Evolutionary conservation across 1,140 invertebrate genomes (phyloP), one percentile per base, ranked within the genome.

Genomic region (Pollicipes pollicipes): DNA sequence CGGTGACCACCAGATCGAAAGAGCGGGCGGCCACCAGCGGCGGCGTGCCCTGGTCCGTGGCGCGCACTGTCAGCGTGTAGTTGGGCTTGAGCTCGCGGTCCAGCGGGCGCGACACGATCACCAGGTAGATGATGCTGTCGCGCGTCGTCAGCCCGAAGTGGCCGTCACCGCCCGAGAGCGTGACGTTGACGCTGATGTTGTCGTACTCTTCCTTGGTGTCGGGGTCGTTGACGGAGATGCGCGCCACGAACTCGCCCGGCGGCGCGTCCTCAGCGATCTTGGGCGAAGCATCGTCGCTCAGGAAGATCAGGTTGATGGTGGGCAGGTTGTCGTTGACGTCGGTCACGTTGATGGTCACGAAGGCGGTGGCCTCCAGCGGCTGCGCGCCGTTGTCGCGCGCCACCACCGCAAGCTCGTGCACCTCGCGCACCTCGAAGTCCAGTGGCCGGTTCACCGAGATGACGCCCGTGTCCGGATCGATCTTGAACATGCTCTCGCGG

Each of bases 241-340:
- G 83, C 0, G 94, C 94, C 0, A 98, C 90, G 76, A 93, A 93
- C 77, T 95, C 93, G 1, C 94, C 94, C 0, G 89, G 86, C 76
- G 90, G 86, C 0, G 93, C 93, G 68, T 88, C 89, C 81, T 96
- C 93, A 6, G 90, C 90, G 72, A 97, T 93, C 81, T 94, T 94
- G 0, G 92, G 90, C 0, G 90, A 93, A 0, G 90, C 90, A 76
- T 95, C 91, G 76, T 95, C 91, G 74, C 91, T 93, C 0, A 96
- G 81, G 76, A 96, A 97, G 71, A 93, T 93, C 4, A 97, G 87
- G 77, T 91, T 91, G 75, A 97, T 96, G 17, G 88, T 89, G 0
- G 94, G 93, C 74, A 93, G 90, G 79, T 95, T 94, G 81, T 96
- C 93, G 77, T 98, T 98, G 4, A 97, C 92, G 77, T 98, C 93